Evolutionary conservation across 2,888 invertebrate species (phyloP).

Genomic region (Phymatocera aterrima): DNA sequence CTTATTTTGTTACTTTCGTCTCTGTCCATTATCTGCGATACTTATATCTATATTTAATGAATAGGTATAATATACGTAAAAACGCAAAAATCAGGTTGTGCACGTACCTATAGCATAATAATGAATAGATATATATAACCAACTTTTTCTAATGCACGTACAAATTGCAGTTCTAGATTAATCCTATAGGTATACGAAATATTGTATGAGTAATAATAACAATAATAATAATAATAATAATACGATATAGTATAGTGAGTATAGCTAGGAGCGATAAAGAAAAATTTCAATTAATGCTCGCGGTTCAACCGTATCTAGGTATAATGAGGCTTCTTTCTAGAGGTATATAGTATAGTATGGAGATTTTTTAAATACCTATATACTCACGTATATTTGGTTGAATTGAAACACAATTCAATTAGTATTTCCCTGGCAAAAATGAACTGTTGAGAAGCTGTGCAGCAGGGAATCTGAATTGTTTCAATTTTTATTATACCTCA

Average conservation of each 20-base stretch:
- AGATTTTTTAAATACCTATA: conserved; percentile 17
- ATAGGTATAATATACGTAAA: neutral
- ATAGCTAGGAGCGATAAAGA: conserved; percentile 18
- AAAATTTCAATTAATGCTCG: conserved; percentile 1
- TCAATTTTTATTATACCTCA: too few species aligned
- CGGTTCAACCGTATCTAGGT: neutral
- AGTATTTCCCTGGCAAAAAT: too few species aligned
- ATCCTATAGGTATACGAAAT: neutral
- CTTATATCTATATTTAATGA: neutral
- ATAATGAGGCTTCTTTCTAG: neutral
- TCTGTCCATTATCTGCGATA: neutral
- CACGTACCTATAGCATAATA: neutral
- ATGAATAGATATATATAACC: neutral
- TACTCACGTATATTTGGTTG: too few species aligned
- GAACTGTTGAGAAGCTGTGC: too few species aligned
- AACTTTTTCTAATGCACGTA: conserved; percentile 31
- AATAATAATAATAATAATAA: too few species aligned
- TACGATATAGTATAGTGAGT: neutral
- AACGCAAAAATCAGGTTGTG: conserved; percentile 14
- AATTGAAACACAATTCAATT: conserved; percentile 11
- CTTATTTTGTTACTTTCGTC: neutral
- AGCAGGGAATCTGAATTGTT: too few species aligned
- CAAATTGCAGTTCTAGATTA: conserved; percentile 5
- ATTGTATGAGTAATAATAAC: neutral
- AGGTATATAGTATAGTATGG: neutral